A percentile compares a stretch with the other conserved stretches of the same genome.
Conservation (phyloP, 2,888 invertebrate species). For the Agapostemon virescens region DNA sequence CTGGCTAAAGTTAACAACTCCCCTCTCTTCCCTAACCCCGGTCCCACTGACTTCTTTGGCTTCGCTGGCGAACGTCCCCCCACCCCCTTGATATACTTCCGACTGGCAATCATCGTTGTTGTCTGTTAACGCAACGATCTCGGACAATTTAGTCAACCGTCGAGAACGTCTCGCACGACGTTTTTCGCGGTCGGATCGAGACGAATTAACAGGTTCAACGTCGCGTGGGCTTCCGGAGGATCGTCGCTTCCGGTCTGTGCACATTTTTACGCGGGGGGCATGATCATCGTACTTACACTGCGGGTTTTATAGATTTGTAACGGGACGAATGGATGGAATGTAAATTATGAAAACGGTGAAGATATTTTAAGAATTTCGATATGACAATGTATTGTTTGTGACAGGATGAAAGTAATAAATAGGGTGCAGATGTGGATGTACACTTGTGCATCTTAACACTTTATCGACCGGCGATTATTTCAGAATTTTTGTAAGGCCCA, state of each 20-base stretch:
- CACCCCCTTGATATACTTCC: slow-evolving; percentile 56
- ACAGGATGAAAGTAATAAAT: too few species aligned
- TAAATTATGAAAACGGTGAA: too few species aligned
- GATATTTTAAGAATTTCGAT: too few species aligned
- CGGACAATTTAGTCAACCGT: neutral
- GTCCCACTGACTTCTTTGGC: slow-evolving; percentile 20
- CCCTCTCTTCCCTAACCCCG: neutral
- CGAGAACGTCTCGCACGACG: neutral
- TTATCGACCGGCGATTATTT: too few species aligned
- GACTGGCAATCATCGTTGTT: slow-evolving; percentile 26
- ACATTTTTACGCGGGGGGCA: neutral
- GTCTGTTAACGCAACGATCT: slow-evolving; percentile 1
- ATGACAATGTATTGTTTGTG: too few species aligned
- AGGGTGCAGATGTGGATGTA: too few species aligned
- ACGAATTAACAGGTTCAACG: neutral
- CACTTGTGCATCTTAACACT: too few species aligned
- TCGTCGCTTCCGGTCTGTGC: neutral
- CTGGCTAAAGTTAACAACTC: slow-evolving; percentile 69
- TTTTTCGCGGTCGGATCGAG: neutral
- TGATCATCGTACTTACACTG: neutral
- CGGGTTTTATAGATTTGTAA: neutral
- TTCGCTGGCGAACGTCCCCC: slow-evolving; percentile 45
- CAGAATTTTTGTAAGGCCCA: too few species aligned
- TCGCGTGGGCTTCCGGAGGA: neutral
- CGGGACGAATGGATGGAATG: too few species aligned